phyloP scores from a whole-genome alignment of 37 sponge, comb jelly and placozoan species.

The Axinella damicornis region DNA sequence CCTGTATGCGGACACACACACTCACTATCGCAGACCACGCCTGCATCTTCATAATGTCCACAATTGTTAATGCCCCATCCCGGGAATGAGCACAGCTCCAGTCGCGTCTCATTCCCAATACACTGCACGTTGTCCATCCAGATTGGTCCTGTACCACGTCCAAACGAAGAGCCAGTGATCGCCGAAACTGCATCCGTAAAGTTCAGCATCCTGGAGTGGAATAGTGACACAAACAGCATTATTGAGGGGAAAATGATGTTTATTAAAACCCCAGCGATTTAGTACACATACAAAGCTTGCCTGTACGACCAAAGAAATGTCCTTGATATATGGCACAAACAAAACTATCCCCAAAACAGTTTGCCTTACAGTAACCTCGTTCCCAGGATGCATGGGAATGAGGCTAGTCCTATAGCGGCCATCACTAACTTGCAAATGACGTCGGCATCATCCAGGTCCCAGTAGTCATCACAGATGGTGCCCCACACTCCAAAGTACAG shows the following conservation, averaged over 20 bases:
- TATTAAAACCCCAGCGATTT: too few species aligned
- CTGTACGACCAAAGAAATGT: too few species aligned
- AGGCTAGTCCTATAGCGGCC: too few species aligned
- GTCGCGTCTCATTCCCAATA: constrained; percentile 57
- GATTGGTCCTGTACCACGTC: constrained; percentile 31
- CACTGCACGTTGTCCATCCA: constrained; percentile 83
- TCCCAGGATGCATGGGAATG: too few species aligned
- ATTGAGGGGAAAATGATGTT: too few species aligned
- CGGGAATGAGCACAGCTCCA: constrained; percentile 67
- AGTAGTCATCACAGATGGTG: constrained; percentile 69
- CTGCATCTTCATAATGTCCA: constrained; percentile 58
- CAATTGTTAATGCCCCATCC: constrained; percentile 85
- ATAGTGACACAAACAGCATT: too few species aligned
- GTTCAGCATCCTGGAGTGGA: constrained; percentile 41
- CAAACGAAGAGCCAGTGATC: neutral
- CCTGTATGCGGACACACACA: neutral
- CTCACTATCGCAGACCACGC: constrained; percentile 69
- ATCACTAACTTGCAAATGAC: constrained; percentile 69
- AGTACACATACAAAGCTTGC: too few species aligned
- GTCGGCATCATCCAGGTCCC: constrained; percentile 58
- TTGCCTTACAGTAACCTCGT: too few species aligned
- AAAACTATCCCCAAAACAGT: too few species aligned
- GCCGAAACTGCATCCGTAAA: constrained; percentile 36
- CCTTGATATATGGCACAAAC: too few species aligned
- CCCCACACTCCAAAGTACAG: constrained; percentile 67